A percentile compares a stretch with the other conserved stretches of the same genome.
These are phyloP conservation scores for Dolichallabes microphthalmus DNA, from an alignment of 2,113 vertebrate species.

Conservation along the genomic window DNA sequence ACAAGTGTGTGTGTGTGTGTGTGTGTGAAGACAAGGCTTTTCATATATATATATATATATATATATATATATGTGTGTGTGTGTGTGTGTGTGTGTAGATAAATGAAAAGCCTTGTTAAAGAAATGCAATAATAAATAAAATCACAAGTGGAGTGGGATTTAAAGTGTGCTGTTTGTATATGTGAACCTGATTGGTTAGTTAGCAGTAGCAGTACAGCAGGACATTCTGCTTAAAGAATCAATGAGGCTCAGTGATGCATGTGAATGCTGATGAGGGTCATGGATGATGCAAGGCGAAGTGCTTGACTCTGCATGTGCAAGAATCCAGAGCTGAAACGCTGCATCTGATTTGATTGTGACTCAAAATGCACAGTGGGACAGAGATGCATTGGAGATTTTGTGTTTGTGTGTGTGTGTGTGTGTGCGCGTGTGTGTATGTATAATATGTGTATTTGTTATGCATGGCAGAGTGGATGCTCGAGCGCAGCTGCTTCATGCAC, in stretches of 20 bases:
- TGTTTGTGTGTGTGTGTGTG: constrained; percentile 19
- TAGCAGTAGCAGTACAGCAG: neutral
- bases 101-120: too few species aligned
- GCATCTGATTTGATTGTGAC: neutral
- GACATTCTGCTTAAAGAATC: neutral
- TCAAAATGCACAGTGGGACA: neutral
- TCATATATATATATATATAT: neutral
- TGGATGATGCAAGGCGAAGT: constrained; percentile 19
- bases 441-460: neutral
- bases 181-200: constrained; percentile 2
- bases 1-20: too few species aligned
- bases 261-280: constrained; percentile 15
- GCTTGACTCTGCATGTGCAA: neutral
- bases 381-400: neutral
- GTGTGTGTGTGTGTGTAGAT: neutral
- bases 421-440: neutral
- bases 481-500: neutral
- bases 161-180: neutral
- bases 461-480: neutral
- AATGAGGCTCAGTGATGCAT: neutral
- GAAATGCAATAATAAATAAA: too few species aligned
- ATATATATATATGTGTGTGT: neutral
- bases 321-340: neutral
- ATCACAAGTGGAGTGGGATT: too few species aligned
- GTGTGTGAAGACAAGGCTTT: too few species aligned